Conservation (phyloP, 2,113 vertebrate species). For the Cavia aperea region DNA sequence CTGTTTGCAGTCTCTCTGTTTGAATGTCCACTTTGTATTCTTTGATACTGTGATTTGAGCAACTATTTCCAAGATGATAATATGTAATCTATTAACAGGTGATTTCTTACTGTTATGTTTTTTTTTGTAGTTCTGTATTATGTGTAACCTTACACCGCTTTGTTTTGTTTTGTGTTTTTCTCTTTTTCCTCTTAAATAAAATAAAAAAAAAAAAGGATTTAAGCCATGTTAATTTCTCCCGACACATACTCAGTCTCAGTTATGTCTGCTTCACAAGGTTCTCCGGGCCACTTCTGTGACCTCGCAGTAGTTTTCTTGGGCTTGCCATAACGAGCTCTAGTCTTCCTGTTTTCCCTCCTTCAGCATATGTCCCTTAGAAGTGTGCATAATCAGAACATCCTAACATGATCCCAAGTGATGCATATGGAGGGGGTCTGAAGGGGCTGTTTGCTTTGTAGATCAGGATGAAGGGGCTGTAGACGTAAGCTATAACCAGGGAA, state of each 20-base stretch:
- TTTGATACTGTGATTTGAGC: too few species aligned
- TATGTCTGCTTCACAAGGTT: background rate
- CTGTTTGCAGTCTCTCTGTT: too few species aligned
- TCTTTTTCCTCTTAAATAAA: too few species aligned
- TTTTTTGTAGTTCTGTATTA: too few species aligned
- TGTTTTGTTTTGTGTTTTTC: too few species aligned
- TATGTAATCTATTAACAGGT: too few species aligned
- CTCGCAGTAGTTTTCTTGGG: background rate
- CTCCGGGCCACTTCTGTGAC: background rate
- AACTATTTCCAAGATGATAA: too few species aligned
- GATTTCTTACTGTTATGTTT: too few species aligned
- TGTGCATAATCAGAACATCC: background rate
- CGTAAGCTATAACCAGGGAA: background rate
- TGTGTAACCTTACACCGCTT: too few species aligned
- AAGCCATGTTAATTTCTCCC: background rate
- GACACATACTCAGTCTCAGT: background rate
- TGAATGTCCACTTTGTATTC: too few species aligned
- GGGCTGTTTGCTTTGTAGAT: background rate
- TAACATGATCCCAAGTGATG: background rate
- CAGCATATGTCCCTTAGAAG: background rate
- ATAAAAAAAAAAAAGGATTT: background rate
- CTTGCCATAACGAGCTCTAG: background rate
- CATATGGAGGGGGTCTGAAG: background rate
- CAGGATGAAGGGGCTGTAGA: background rate
- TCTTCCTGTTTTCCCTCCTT: background rate